These are phyloP conservation scores for Hylaea fasciaria DNA, from an alignment of 2,888 invertebrate species.

Conservation along the genomic window DNA sequence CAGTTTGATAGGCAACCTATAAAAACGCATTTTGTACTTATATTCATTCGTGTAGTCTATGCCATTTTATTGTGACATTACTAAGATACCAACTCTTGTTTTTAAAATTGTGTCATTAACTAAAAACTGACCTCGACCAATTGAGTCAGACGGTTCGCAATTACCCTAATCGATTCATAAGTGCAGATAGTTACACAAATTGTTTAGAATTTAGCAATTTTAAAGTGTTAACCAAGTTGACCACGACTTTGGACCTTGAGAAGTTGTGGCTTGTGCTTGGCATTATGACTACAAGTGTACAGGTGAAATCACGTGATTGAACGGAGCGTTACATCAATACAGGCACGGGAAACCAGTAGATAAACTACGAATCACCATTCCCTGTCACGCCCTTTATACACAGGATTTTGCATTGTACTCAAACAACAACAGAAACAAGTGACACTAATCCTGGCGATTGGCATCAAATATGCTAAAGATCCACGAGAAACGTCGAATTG, in stretches of 20 bases:
- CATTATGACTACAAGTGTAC: slow-evolving; percentile 23
- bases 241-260: slow-evolving; percentile 35
- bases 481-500: background rate
- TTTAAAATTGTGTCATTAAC: slow-evolving; percentile 6
- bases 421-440: no score
- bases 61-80: no score
- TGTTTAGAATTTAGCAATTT: slow-evolving; percentile 34
- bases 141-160: slow-evolving; percentile 26
- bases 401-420: no score
- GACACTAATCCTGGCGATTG: background rate
- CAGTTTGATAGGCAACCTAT: no score
- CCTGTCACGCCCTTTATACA: background rate
- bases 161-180: slow-evolving; percentile 37
- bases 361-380: slow-evolving; percentile 4
- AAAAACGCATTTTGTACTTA: no score
- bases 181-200: slow-evolving; percentile 33
- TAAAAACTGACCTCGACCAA: slow-evolving; percentile 16
- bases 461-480: background rate
- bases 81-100: background rate
- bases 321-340: slow-evolving; percentile 28
- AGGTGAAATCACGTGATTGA: slow-evolving; percentile 40
- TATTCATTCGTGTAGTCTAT: no score
- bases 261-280: slow-evolving; percentile 26
- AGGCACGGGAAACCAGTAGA: slow-evolving; percentile 39
- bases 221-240: slow-evolving; percentile 36